A percentile compares a stretch with the other conserved stretches of the same genome.
Evolutionary conservation across 2,888 invertebrate genomes (phyloP).

Genomic region (Chloroclystis v-ata): DNA sequence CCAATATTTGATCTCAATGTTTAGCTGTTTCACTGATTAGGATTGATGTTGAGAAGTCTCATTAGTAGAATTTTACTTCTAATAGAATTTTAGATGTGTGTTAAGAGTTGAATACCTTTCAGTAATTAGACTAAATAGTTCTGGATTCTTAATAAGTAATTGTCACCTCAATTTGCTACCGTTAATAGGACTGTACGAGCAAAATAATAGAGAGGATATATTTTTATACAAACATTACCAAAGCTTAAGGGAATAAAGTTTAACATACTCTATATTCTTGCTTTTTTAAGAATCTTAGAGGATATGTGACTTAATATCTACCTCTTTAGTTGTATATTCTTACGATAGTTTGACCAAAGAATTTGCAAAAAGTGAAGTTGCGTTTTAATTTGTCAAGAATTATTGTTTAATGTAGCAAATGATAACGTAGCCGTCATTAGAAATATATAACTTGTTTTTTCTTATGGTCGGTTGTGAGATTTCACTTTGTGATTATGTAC

Average conservation of each 20-base stretch:
- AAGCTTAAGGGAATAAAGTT: conserved; percentile 9
- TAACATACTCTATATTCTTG: neutral
- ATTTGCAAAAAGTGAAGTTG: neutral
- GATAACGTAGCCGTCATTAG: neutral
- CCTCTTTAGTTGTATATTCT: conserved; percentile 14
- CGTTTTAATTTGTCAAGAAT: too few species aligned
- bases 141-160: neutral
- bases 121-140: neutral
- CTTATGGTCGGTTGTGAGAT: conserved; percentile 19
- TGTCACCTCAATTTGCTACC: conserved; percentile 8
- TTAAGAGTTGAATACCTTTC: too few species aligned
- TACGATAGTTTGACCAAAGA: neutral
- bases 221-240: conserved; percentile 13
- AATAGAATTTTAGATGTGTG: too few species aligned
- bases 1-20: conserved; percentile 17
- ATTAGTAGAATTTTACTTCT: too few species aligned
- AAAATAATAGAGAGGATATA: conserved; percentile 7
- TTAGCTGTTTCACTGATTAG: conserved; percentile 11
- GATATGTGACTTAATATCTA: conserved; percentile 10
- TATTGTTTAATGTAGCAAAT: too few species aligned
- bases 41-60: neutral
- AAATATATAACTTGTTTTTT: neutral
- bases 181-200: neutral
- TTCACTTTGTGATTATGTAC: conserved; percentile 12
- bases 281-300: neutral